Conservation (phyloP, 2,888 invertebrate genomes). For the Bhutanitis thaidina region DNA sequence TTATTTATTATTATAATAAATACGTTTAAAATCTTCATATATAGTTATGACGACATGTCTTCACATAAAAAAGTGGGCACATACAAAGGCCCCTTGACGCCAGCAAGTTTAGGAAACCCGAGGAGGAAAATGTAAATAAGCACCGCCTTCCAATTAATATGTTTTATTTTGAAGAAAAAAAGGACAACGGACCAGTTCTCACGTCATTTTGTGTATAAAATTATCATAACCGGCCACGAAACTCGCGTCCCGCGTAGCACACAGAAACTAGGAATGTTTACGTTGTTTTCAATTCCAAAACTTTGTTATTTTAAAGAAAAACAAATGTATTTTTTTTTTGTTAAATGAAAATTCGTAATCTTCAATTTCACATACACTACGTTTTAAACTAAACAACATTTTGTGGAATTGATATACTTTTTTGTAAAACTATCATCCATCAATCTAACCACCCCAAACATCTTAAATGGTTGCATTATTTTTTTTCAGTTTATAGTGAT, state of each 20-base stretch:
- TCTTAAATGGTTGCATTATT: too few species aligned
- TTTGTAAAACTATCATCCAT: too few species aligned
- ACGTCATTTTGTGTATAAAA: constrained; percentile 5
- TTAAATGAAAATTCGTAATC: too few species aligned
- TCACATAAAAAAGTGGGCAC: too few species aligned
- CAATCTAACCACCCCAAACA: too few species aligned
- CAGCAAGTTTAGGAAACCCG: neutral
- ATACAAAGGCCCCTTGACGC: neutral
- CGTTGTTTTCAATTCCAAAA: neutral
- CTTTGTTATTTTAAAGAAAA: neutral
- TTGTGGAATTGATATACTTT: too few species aligned
- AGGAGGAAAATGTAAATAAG: neutral
- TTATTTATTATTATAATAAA: too few species aligned
- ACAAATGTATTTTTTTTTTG: neutral
- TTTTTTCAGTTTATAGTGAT: too few species aligned
- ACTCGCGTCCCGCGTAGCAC: neutral
- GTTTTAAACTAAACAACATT: too few species aligned
- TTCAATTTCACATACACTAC: too few species aligned
- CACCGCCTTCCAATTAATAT: neutral
- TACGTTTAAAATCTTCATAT: too few species aligned
- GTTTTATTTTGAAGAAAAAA: neutral
- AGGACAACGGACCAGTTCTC: constrained; percentile 9
- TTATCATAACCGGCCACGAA: constrained; percentile 7
- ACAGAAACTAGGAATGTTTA: neutral
- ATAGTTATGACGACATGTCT: too few species aligned